Conservation (phyloP, 2,113 vertebrate genomes). For the Rattus rattus region DNA sequence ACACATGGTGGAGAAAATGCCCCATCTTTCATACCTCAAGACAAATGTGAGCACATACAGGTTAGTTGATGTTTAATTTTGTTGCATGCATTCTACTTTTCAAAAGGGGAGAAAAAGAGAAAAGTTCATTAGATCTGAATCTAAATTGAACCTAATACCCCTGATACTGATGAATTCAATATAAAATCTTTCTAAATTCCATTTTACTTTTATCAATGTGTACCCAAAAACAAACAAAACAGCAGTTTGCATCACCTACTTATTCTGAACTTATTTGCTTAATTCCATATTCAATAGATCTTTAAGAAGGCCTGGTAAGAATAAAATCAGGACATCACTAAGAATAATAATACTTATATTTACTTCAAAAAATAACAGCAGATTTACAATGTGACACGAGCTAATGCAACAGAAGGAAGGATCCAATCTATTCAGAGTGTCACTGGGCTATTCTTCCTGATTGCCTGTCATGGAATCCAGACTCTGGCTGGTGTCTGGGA, state of each 20-base stretch:
- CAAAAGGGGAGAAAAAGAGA: not conserved
- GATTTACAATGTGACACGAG: not conserved
- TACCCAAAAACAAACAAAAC: not conserved
- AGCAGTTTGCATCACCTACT: not conserved
- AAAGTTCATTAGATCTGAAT: conserved; percentile 22
- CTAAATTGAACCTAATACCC: conserved; percentile 1
- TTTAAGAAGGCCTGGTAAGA: not conserved
- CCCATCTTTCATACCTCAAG: not conserved
- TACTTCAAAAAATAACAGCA: not conserved
- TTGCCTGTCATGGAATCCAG: not conserved
- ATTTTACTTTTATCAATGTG: not conserved
- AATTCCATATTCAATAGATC: not conserved
- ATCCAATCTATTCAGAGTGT: not conserved
- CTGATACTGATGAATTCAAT: not conserved
- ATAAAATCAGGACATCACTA: not conserved
- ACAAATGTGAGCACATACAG: not conserved
- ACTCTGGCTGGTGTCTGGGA: no score
- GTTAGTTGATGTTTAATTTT: not conserved
- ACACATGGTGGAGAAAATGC: not conserved
- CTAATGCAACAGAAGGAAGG: not conserved
- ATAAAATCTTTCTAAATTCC: conserved; percentile 11
- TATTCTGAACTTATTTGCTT: not conserved
- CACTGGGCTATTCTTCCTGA: not conserved
- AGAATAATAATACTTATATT: not conserved
- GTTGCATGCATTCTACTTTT: not conserved